Evolutionary conservation across 2,797 vertebrate genomes (phyloP), one percentile per base, ranked within the genome.

Genomic region (Typhlichthys subterraneus): DNA sequence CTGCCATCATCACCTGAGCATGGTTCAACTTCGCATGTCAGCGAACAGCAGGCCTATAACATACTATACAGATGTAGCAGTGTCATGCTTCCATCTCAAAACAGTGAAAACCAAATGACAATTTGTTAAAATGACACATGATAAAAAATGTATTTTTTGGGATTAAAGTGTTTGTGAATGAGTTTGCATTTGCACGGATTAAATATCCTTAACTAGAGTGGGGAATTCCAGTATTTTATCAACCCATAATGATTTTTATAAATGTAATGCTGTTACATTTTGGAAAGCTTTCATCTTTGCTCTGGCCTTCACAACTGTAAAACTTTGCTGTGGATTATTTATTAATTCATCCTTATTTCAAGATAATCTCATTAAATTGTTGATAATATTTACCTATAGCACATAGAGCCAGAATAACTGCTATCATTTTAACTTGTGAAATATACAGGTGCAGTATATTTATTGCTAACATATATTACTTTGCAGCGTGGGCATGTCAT

Each of bases 91-190:
- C 65, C 73, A 78, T 69, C 68, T 56, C 77, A 58, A 78, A 72
- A 71, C 77, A 88, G 74, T 75, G 23, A 57, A 86, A 79, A 80
- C 81, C 80, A 87, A 87, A 42, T 42, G 33, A 84, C 79, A 11
- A 79, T 80, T 69, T 80, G 57, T 69, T 58, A 74, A 55, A 56
- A 60, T 62, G 77, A 76, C 73, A 85, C 79, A 83, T 23, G 2
- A 80, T 65, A 55, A 55, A 19, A 59, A 69, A 75, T 72, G 62
- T 85, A 87, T 87, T 88, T 89, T 86, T 23, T 83, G 75, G 79
- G 73, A 89, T 79, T 80, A 86, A 87, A 85, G n/a, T 70, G 57
- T 85, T 84, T 85, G 55, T 73, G 76, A 77, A 4, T 69, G 61
- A 76, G 50, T 45, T 29, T 56, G 63, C 72, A 52, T 52, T 29